Evolutionary conservation across 2,113 vertebrate species (phyloP).

Genomic region (Prionailurus bengalensis): DNA sequence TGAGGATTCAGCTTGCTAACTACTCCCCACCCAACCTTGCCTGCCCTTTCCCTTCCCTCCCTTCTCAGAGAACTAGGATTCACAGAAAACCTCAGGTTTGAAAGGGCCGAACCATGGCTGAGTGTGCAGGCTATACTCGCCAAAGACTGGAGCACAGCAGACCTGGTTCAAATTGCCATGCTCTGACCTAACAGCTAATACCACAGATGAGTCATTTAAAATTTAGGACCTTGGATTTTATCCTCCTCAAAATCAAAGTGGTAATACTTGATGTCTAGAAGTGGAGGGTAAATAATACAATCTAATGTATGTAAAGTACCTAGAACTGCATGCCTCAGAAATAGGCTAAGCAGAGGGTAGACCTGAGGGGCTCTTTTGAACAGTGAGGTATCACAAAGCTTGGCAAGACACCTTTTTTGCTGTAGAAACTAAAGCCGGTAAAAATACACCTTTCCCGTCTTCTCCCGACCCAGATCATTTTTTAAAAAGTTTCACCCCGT

Average conservation of each 20-base stretch:
- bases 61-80: not conserved
- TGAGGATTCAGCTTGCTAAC: not conserved
- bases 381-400: not conserved
- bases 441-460: not conserved
- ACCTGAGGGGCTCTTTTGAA: not conserved
- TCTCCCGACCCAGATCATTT: not conserved
- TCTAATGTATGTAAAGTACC: not conserved
- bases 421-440: not conserved
- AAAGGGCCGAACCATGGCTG: not conserved
- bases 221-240: not conserved
- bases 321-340: not conserved
- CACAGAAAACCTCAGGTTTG: not conserved
- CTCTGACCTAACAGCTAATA: not conserved
- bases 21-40: fast-evolving
- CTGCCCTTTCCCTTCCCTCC: not conserved
- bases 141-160: not conserved
- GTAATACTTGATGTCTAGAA: not conserved
- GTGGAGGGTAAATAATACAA: not conserved
- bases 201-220: not conserved
- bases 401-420: not conserved
- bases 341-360: not conserved
- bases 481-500: not conserved
- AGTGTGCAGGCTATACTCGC: not conserved
- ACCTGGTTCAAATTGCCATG: not conserved
- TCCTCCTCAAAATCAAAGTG: not conserved